Conservation (phyloP, 1,140 invertebrate species). For the Phenacoccus solenopsis region DNA sequence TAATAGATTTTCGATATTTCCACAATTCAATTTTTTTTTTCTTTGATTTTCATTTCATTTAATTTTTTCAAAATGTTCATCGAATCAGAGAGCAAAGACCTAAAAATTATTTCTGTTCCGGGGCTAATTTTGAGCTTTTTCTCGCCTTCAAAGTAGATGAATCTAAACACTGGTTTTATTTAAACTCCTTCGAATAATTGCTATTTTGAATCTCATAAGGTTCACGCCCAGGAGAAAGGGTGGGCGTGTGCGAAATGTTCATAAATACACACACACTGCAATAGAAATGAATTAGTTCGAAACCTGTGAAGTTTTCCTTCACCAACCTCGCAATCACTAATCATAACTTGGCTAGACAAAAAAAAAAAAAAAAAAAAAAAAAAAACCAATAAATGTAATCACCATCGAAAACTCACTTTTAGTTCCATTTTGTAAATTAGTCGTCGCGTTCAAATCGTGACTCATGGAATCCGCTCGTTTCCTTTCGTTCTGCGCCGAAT, state of each 20-base stretch:
- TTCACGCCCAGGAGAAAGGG: no score
- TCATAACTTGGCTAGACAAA: background rate
- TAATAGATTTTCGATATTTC: background rate
- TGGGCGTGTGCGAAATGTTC: no score
- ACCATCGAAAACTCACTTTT: background rate
- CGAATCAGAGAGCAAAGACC: no score
- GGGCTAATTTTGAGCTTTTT: no score
- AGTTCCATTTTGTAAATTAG: background rate
- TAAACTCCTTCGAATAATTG: no score
- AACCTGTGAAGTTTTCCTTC: background rate
- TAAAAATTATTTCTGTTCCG: no score
- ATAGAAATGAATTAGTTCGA: background rate
- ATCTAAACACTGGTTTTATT: no score
- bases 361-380: background rate
- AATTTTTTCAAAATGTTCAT: no score
- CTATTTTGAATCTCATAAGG: no score
- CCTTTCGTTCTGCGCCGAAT: background rate
- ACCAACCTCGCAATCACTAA: background rate
- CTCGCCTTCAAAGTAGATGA: no score
- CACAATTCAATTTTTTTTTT: no score
- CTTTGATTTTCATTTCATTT: no score
- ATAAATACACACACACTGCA: background rate
- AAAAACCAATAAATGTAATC: background rate
- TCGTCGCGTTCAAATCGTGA: background rate
- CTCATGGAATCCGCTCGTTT: slow-evolving; percentile 5